Percentiles rank a stretch among this genome's conserved stretches.
These are phyloP conservation scores for Geopemphigus sp. DNA, from an alignment of 1,140 invertebrate genomes.

Conservation along the genomic window DNA sequence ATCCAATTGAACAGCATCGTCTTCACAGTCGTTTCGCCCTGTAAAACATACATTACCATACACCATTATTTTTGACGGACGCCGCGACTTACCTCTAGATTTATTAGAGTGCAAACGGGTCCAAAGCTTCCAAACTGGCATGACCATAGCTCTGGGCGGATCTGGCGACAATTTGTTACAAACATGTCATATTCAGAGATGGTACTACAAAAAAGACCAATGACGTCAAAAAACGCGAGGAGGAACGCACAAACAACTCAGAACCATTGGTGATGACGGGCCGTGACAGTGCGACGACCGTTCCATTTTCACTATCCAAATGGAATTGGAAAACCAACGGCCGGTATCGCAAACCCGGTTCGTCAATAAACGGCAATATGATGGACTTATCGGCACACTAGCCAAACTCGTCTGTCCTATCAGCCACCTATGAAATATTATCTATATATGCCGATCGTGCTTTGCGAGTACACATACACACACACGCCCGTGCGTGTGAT, in stretches of 20 bases:
- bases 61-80: too few relatives aligned
- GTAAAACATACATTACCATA: neutral
- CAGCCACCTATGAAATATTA: neutral
- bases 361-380: neutral
- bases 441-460: neutral
- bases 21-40: slow-evolving; percentile 48
- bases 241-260: neutral
- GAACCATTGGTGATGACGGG: neutral
- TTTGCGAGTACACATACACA: too few relatives aligned
- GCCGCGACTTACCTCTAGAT: slow-evolving; percentile 12
- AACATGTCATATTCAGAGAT: neutral
- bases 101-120: slow-evolving; percentile 36
- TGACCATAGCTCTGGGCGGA: slow-evolving; percentile 1
- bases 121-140: slow-evolving; percentile 40
- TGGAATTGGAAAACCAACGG: too few relatives aligned
- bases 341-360: too few relatives aligned
- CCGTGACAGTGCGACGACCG: neutral
- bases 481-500: neutral
- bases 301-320: neutral
- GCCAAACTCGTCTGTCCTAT: too few relatives aligned
- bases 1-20: slow-evolving; percentile 46
- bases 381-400: neutral
- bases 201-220: neutral
- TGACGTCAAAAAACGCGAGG: too few relatives aligned
- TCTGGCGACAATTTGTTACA: neutral